Evolutionary conservation across 2,888 invertebrate genomes (phyloP), one percentile per base, ranked within the genome.

Genomic region (Tromatobia lineatoria): DNA sequence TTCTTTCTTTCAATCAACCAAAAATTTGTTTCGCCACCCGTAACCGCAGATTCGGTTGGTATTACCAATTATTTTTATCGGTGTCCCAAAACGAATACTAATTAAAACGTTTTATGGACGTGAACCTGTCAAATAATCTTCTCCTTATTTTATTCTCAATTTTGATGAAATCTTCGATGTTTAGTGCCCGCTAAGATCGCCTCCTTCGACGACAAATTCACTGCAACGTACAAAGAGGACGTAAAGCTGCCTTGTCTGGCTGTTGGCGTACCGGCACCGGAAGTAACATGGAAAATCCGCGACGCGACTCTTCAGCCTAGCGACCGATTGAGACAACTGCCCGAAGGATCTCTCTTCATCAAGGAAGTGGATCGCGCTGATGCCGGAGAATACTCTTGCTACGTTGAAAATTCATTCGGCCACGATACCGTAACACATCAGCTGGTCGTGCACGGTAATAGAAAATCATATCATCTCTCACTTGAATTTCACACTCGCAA

Each of bases 331-430:
- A 95, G 97, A 20, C 96, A 98, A 89, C 94, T 98, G 89, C 97
- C 97, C 18, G 98, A 99, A 94, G 99, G 99, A 29, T 98, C 98
- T 0, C 94, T 99, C n/a, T 96, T 97, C 90, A 97, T 99, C 83
- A 97, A 97, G 82, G 97, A 98, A 87, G 98, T 98, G 0, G 97
- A 97, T 67, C 96, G 98, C 42, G 96, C 97, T 85, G 99, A 99
- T 94, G 98, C 98, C 76, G 99, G 98, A 76, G 98, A 99, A 94
- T 99, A 99, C 93, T 97, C 98, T 0, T 99, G 99, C 94, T 96
- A 97, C 89, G 98, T 98, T 20, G 97, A 98, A 93, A 99, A 99
- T 94, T 96, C 97, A 29, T 98, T 98, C 93, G 99, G 99, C 70
- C 97, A 98, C 88, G 99, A 99, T 91, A 97, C 98, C 18, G 98